phyloP scores from a whole-genome alignment of 2,888 invertebrate genomes.

The Vandiemenella viatica region DNA sequence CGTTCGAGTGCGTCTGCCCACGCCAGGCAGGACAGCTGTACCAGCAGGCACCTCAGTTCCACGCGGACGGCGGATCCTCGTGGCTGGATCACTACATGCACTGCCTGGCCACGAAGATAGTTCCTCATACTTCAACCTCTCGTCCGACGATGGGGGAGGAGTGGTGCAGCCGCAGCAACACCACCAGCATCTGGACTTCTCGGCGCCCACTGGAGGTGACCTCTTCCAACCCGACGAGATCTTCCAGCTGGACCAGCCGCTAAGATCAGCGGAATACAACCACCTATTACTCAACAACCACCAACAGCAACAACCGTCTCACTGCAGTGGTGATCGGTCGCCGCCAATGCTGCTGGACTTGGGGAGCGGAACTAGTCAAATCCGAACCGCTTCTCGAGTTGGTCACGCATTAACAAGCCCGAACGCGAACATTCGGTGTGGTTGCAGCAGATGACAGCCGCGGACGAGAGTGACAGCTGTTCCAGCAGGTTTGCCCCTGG shows the following conservation, averaged over 20 bases:
- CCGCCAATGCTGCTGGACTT: conserved; percentile 56
- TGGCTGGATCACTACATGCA: conserved; percentile 20
- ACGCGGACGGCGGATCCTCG: not conserved
- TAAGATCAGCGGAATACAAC: conserved; percentile 22
- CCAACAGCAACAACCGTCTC: conserved; percentile 25
- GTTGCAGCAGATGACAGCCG: conserved; percentile 3
- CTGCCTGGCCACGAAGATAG: conserved; percentile 10
- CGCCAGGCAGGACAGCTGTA: conserved; percentile 22
- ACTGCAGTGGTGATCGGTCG: conserved; percentile 32
- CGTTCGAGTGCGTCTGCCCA: conserved; percentile 57
- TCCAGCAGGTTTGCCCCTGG: conserved; percentile 10
- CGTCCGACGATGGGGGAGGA: conserved; percentile 27
- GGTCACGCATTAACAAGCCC: too few relatives aligned
- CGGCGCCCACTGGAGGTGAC: conserved; percentile 41
- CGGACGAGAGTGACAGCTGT: conserved; percentile 14
- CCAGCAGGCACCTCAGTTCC: conserved; percentile 8
- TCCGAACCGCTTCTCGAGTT: conserved; percentile 5
- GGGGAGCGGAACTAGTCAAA: conserved; percentile 51
- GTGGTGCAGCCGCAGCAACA: conserved; percentile 22
- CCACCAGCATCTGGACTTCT: conserved; percentile 37
- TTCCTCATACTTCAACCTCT: conserved; percentile 26
- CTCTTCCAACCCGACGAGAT: conserved; percentile 64
- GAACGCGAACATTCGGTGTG: conserved; percentile 11
- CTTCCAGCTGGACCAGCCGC: conserved; percentile 58
- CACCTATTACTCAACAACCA: conserved; percentile 25